Percentiles rank a stretch among this genome's conserved stretches.
These are phyloP conservation scores for Metaphire vulgaris DNA, from an alignment of 1,140 invertebrate species.

Conservation along the genomic window DNA sequence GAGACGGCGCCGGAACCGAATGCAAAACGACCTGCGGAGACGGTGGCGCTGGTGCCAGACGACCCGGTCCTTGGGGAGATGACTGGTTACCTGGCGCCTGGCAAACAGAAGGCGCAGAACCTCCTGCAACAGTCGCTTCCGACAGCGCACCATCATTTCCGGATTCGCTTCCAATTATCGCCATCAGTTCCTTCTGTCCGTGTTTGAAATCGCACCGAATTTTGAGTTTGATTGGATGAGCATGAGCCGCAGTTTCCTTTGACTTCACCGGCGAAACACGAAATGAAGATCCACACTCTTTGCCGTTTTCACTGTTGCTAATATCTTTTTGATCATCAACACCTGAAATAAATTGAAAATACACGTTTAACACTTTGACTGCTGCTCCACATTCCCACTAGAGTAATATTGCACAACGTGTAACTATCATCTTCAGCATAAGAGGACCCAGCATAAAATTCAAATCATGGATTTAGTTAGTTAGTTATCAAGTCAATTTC, in stretches of 20 bases:
- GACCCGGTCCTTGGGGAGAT: background rate
- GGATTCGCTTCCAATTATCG: background rate
- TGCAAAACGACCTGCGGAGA: background rate
- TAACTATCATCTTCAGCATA: too few relatives aligned
- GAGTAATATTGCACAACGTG: too few relatives aligned
- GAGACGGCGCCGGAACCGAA: background rate
- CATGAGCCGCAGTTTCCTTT: background rate
- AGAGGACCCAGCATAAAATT: too few relatives aligned
- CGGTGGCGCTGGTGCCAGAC: background rate
- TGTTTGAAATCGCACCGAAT: constrained; percentile 9
- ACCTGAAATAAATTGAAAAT: too few relatives aligned
- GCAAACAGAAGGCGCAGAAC: background rate
- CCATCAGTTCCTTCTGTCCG: background rate
- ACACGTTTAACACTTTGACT: too few relatives aligned
- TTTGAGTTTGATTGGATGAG: constrained; percentile 17
- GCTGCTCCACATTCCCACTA: too few relatives aligned
- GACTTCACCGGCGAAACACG: background rate
- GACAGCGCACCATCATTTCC: background rate
- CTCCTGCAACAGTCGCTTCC: background rate
- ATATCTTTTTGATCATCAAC: too few relatives aligned
- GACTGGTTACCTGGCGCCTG: background rate
- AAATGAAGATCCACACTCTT: too few relatives aligned
- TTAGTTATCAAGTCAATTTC: too few relatives aligned
- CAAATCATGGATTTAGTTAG: too few relatives aligned
- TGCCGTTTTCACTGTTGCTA: too few relatives aligned